Percentiles rank a stretch among this genome's conserved stretches.
These are phyloP conservation scores for Tenebrosternarchus preto DNA, from an alignment of 2,113 vertebrate genomes.

Conservation along the genomic window DNA sequence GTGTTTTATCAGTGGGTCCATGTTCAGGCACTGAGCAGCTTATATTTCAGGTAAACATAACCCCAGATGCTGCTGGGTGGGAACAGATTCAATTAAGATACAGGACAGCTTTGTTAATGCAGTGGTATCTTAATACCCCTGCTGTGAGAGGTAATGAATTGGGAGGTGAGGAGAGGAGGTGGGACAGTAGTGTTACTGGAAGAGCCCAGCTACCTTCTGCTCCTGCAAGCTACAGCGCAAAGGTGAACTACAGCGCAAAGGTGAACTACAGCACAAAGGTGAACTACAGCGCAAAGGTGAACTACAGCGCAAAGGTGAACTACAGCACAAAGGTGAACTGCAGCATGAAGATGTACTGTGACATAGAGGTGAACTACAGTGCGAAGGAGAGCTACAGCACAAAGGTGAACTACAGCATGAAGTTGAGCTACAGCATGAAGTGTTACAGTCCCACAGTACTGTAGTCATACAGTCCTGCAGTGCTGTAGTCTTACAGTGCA, in stretches of 20 bases:
- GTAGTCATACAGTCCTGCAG: too few species aligned
- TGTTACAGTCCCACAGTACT: too few species aligned
- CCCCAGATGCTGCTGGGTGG: conserved; percentile 76
- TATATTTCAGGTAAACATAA: conserved; percentile 85
- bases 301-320: too few species aligned
- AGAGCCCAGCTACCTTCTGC: conserved; percentile 47
- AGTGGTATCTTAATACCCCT: conserved; percentile 79
- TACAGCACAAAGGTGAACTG: too few species aligned
- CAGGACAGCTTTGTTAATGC: conserved; percentile 82
- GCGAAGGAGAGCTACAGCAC: too few species aligned
- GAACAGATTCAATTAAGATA: conserved; percentile 85
- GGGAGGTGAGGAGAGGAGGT: conserved; percentile 62
- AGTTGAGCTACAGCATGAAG: too few species aligned
- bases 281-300: too few species aligned
- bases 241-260: background rate
- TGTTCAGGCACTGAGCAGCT: conserved; percentile 72
- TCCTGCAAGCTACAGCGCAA: conserved; percentile 45
- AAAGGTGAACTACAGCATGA: too few species aligned
- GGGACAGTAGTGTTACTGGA: conserved; percentile 61
- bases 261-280: too few species aligned
- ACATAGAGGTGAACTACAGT: too few species aligned
- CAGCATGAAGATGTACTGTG: too few species aligned
- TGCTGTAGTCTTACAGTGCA: too few species aligned
- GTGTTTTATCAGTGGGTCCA: conserved; percentile 77
- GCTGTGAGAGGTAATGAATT: conserved; percentile 78